phyloP scores from a whole-genome alignment of 2,888 invertebrate species.

The Antheraea assamensis region DNA sequence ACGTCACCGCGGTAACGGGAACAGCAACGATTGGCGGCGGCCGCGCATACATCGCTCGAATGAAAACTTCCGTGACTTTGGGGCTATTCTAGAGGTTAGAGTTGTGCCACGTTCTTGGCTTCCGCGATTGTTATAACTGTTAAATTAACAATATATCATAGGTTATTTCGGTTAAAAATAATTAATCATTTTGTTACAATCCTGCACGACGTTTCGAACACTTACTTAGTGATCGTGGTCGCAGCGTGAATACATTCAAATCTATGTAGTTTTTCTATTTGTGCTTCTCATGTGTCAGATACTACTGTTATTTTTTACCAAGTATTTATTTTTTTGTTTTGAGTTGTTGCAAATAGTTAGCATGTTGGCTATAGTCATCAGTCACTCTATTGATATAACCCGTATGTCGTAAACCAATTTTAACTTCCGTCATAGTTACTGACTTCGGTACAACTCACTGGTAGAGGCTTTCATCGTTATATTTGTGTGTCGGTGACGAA shows the following conservation, averaged over 20 bases:
- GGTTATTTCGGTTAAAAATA: neutral
- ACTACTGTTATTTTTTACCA: neutral
- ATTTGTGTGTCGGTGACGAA: neutral
- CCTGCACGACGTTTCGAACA: neutral
- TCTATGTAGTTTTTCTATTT: neutral
- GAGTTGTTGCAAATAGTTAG: neutral
- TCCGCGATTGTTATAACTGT: neutral
- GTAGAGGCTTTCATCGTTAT: neutral
- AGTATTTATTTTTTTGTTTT: neutral
- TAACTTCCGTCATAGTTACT: too few species aligned
- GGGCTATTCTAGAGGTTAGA: conserved; percentile 58
- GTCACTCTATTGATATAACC: neutral
- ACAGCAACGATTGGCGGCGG: conserved; percentile 69
- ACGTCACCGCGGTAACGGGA: conserved; percentile 65
- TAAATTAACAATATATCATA: neutral
- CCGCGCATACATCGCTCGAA: conserved; percentile 59
- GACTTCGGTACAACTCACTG: too few species aligned
- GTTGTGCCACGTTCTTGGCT: neutral
- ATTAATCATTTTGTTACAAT: neutral
- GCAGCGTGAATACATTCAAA: neutral
- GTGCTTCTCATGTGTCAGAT: neutral
- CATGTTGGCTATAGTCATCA: conserved; percentile 3
- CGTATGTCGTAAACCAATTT: neutral
- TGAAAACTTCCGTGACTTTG: conserved; percentile 59
- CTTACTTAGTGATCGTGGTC: neutral